phyloP scores from a whole-genome alignment of 2,113 vertebrate genomes.

The Camelus dromedarius region DNA sequence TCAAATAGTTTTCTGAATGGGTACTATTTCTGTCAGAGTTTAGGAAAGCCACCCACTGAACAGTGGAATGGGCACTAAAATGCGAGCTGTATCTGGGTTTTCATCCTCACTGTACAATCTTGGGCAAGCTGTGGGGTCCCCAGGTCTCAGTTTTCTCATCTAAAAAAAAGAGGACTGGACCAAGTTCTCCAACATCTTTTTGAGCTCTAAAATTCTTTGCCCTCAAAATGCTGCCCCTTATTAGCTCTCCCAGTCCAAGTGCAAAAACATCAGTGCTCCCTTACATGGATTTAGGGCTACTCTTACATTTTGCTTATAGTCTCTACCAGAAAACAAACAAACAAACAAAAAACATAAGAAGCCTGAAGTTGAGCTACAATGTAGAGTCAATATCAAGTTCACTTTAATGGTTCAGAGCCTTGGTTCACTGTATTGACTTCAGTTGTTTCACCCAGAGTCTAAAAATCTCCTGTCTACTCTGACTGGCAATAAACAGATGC shows the following conservation, averaged over 20 bases:
- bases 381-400: background rate
- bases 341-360: background rate
- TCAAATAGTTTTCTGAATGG: background rate
- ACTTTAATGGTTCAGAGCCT: constrained; percentile 9
- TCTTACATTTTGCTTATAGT: background rate
- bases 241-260: background rate
- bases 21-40: background rate
- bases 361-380: background rate
- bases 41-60: background rate
- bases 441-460: background rate
- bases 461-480: background rate
- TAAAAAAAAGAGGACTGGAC: background rate
- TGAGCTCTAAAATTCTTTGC: background rate
- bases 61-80: background rate
- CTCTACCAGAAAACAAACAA: background rate
- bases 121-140: background rate
- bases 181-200: background rate
- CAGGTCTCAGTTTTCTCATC: background rate
- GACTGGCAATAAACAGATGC: background rate
- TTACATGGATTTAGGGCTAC: background rate
- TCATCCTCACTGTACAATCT: background rate
- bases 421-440: background rate
- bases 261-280: background rate
- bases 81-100: background rate
- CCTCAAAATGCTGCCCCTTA: background rate